Conservation (phyloP, 92 coral and sea anemone species). For the Phymanthus crucifer region DNA sequence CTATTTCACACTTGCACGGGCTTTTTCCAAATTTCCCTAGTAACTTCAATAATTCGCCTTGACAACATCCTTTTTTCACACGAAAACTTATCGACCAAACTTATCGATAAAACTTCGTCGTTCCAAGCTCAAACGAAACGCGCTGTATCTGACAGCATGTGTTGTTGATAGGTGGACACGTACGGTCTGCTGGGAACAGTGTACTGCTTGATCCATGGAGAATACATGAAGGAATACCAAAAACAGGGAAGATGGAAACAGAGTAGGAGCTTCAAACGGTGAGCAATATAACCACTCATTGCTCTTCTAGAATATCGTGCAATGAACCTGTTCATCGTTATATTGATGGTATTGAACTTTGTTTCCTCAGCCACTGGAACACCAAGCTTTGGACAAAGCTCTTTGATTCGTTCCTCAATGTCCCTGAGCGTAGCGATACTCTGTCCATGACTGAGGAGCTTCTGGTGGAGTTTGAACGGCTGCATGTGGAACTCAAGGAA, state of each 20-base stretch:
- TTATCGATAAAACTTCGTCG: too few species aligned
- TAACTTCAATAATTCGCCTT: too few species aligned
- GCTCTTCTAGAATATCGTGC: neutral
- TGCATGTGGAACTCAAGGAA: constrained; percentile 15
- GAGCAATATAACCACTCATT: neutral
- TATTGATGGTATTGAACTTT: neutral
- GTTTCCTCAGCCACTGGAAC: constrained; percentile 60
- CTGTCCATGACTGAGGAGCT: constrained; percentile 70
- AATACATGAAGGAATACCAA: constrained; percentile 88
- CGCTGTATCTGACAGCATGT: too few species aligned
- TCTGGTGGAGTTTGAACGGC: constrained; percentile 60
- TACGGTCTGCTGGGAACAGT: constrained; percentile 84
- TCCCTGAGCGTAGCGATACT: constrained; percentile 57
- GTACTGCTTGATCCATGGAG: constrained; percentile 79
- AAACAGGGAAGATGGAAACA: constrained; percentile 68
- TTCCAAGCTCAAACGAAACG: too few species aligned
- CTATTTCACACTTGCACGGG: too few species aligned
- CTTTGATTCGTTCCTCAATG: constrained; percentile 75
- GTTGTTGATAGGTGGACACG: constrained; percentile 70
- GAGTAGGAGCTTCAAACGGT: constrained; percentile 70
- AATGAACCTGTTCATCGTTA: neutral
- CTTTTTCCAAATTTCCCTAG: too few species aligned
- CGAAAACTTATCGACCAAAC: too few species aligned
- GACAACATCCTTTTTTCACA: too few species aligned
- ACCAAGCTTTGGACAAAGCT: constrained; percentile 65